phyloP scores from a whole-genome alignment of 2,113 vertebrate genomes.

The Hippocampus zosterae region DNA sequence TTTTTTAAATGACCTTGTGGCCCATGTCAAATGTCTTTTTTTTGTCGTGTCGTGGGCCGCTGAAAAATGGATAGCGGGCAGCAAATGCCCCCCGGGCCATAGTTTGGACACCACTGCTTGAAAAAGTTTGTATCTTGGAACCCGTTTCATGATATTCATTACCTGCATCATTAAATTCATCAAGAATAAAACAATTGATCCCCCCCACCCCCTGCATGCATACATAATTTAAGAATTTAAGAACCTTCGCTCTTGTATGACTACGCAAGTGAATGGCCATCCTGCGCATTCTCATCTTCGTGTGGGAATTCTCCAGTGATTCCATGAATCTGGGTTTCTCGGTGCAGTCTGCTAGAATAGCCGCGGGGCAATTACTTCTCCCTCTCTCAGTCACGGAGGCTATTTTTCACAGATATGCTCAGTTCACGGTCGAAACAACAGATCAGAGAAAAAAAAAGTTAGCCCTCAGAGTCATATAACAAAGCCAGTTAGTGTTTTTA shows the following conservation, averaged over 20 bases:
- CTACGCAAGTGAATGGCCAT: slow-evolving; percentile 5
- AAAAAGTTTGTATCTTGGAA: background rate
- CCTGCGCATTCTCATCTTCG: background rate
- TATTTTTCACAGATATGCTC: slow-evolving; percentile 38
- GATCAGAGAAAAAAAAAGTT: slow-evolving; percentile 35
- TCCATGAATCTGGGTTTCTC: slow-evolving; percentile 37
- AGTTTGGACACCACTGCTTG: background rate
- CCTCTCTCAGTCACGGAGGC: slow-evolving; percentile 29
- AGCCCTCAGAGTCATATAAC: slow-evolving; percentile 36
- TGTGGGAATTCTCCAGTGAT: slow-evolving; percentile 35
- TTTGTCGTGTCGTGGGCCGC: too few relatives aligned
- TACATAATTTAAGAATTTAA: too few relatives aligned
- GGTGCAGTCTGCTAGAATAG: slow-evolving; percentile 46
- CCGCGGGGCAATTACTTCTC: slow-evolving; percentile 41
- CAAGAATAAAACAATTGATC: background rate
- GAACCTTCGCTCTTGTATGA: background rate
- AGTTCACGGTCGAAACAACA: slow-evolving; percentile 58
- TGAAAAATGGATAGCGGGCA: too few relatives aligned
- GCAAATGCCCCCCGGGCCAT: too few relatives aligned
- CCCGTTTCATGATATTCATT: background rate
- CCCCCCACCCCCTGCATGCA: background rate
- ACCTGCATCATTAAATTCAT: background rate
- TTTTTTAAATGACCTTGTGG: too few relatives aligned
- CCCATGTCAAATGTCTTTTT: too few relatives aligned
- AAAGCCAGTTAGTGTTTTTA: slow-evolving; percentile 1